Evolutionary conservation across 1,140 invertebrate species (phyloP).

Genomic region (Formica exsecta): DNA sequence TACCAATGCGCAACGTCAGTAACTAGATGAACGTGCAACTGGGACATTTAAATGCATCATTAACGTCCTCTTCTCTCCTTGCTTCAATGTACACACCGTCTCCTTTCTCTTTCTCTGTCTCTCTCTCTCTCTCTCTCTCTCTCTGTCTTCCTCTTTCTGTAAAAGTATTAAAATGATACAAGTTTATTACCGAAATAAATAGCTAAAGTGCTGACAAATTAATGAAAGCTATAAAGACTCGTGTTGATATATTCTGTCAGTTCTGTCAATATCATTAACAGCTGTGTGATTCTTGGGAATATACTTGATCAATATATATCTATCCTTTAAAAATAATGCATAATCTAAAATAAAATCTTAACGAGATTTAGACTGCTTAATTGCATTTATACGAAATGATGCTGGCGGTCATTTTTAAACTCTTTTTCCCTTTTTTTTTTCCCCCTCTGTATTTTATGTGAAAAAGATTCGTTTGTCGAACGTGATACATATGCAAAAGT

Average conservation of each 20-base stretch:
- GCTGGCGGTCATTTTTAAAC: neutral
- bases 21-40: slow-evolving; percentile 13
- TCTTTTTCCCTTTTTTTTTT: neutral
- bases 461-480: neutral
- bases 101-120: neutral
- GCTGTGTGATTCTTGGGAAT: neutral
- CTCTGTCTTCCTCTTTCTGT: neutral
- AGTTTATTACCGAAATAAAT: slow-evolving; percentile 9
- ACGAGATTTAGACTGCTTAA: too few relatives aligned
- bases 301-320: neutral
- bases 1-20: slow-evolving; percentile 7
- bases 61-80: neutral
- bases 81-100: neutral
- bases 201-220: slow-evolving; percentile 14
- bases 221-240: neutral
- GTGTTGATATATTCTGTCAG: neutral
- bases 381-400: neutral
- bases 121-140: too few relatives aligned
- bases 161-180: neutral
- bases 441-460: neutral
- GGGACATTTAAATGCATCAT: slow-evolving; percentile 39
- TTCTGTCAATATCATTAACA: neutral
- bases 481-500: neutral
- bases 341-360: too few relatives aligned
- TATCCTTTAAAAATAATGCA: neutral